phyloP scores from a whole-genome alignment of 2,797 vertebrate species.

The Chrysocyon brachyurus region DNA sequence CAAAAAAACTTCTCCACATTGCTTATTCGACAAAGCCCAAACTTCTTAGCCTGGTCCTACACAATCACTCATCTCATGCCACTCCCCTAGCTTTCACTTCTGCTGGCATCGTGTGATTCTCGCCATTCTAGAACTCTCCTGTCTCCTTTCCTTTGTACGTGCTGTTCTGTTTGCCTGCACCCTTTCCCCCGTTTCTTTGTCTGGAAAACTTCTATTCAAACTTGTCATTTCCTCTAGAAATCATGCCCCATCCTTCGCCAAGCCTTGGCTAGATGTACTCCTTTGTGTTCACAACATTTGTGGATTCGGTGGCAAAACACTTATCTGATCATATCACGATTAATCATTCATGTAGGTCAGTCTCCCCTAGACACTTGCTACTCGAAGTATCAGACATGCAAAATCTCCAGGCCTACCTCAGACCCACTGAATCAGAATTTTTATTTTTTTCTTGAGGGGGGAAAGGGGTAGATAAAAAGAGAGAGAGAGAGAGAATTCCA shows the following conservation, averaged over 20 bases:
- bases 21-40: not conserved
- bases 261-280: not conserved
- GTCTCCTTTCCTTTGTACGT: not conserved
- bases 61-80: not conserved
- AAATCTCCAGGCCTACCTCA: not conserved
- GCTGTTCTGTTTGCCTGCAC: not conserved
- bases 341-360: not conserved
- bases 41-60: not conserved
- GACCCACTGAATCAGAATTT: not conserved
- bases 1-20: not conserved
- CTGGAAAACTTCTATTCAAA: not conserved
- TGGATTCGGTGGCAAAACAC: not conserved
- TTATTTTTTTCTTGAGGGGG: not conserved
- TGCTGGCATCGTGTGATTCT: not conserved
- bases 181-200: not conserved
- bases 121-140: not conserved
- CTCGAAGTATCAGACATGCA: not conserved
- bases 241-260: not conserved
- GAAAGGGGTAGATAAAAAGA: not conserved
- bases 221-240: constrained; percentile 15
- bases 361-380: not conserved
- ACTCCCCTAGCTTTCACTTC: too few species aligned
- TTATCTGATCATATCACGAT: not conserved
- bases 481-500: not conserved
- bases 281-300: not conserved